phyloP scores from a whole-genome alignment of 2,113 vertebrate genomes.

The Carollia perspicillata region DNA sequence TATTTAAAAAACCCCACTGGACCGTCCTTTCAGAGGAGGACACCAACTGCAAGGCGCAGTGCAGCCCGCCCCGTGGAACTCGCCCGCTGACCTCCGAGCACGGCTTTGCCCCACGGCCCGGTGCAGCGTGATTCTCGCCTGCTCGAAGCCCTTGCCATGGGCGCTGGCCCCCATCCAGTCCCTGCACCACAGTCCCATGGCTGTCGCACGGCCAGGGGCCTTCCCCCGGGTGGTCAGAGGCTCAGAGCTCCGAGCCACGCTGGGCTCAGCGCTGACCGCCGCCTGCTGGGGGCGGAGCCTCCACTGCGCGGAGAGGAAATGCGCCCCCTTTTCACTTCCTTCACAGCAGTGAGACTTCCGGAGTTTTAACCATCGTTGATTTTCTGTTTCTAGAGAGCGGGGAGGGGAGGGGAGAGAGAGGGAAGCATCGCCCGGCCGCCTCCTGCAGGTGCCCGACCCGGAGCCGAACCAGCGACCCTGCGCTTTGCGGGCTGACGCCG shows the following conservation, averaged over 20 bases:
- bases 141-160: not conserved
- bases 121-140: not conserved
- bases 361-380: not conserved
- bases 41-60: not conserved
- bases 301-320: not conserved
- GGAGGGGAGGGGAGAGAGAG: too few relatives aligned
- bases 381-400: too few relatives aligned
- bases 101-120: not conserved
- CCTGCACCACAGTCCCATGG: not conserved
- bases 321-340: not conserved
- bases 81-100: not conserved
- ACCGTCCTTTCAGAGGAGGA: not conserved
- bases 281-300: not conserved
- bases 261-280: not conserved
- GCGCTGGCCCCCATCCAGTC: too few relatives aligned
- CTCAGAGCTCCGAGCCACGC: not conserved
- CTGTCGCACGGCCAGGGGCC: not conserved
- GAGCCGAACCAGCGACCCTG: too few relatives aligned
- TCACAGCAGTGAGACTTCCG: not conserved
- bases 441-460: too few relatives aligned
- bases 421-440: too few relatives aligned
- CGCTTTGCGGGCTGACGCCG: too few relatives aligned
- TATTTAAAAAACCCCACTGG: not conserved
- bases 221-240: not conserved
- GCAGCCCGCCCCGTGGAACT: not conserved